These are phyloP conservation scores for Eubasilissa regina DNA, from an alignment of 1,140 invertebrate species.

Conservation along the genomic window DNA sequence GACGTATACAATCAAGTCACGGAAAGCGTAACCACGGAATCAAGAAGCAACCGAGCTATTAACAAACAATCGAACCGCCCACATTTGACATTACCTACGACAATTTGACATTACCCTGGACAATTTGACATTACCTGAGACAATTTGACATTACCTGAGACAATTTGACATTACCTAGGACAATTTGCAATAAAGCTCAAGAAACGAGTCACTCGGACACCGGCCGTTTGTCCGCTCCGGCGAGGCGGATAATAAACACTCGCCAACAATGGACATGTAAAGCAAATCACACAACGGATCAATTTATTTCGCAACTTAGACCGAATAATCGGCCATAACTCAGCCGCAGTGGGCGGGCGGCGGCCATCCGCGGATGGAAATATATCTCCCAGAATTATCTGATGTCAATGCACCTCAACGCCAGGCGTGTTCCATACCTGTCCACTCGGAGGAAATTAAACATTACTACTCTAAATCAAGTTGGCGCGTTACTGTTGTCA, in stretches of 20 bases:
- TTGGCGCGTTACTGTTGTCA: conserved; percentile 32
- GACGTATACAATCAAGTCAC: too few relatives aligned
- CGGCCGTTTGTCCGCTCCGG: background rate
- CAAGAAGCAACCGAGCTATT: too few relatives aligned
- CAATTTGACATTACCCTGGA: too few relatives aligned
- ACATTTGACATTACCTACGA: too few relatives aligned
- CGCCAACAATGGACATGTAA: conserved; percentile 46
- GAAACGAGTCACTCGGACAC: background rate
- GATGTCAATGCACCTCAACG: conserved; percentile 39
- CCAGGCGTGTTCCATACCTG: background rate
- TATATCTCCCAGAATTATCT: conserved; percentile 31
- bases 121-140: too few relatives aligned
- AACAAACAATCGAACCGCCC: too few relatives aligned
- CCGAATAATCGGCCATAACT: conserved; percentile 45
- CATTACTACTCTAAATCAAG: conserved; percentile 40
- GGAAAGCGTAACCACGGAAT: too few relatives aligned
- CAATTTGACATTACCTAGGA: too few relatives aligned
- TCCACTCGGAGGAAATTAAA: conserved; percentile 2
- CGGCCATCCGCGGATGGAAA: conserved; percentile 12
- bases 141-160: too few relatives aligned
- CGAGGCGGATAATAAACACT: conserved; percentile 39
- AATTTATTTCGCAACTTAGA: conserved; percentile 43
- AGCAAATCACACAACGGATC: conserved; percentile 43
- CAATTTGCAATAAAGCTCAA: too few relatives aligned
- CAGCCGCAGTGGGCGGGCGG: conserved; percentile 31